These are phyloP conservation scores for Vanacampus margaritifer DNA, from an alignment of 2,113 vertebrate species.

Conservation along the genomic window DNA sequence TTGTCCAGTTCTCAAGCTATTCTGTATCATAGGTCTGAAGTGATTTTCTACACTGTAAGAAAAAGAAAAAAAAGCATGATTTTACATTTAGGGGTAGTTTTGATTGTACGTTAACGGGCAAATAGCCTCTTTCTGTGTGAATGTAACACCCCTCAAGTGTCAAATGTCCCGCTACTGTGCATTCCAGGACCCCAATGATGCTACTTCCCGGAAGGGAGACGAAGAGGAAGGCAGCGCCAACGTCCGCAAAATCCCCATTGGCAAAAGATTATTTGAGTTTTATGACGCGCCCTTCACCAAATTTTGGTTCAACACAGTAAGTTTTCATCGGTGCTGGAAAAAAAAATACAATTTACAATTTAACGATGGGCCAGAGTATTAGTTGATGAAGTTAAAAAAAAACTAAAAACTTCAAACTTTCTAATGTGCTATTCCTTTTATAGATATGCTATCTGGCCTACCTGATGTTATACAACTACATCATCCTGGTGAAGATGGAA, in stretches of 20 bases:
- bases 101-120: too few relatives aligned
- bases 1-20: too few relatives aligned
- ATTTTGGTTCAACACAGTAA: slow-evolving; percentile 99
- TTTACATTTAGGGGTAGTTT: too few relatives aligned
- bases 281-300: slow-evolving; percentile 97
- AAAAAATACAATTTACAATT: too few relatives aligned
- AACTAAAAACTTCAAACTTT: not conserved
- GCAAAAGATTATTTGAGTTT: slow-evolving; percentile 91
- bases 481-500: slow-evolving; percentile 96
- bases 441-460: slow-evolving; percentile 93
- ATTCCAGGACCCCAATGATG: slow-evolving; percentile 81
- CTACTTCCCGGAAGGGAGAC: slow-evolving; percentile 85
- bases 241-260: slow-evolving; percentile 84
- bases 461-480: slow-evolving; percentile 93
- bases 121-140: not conserved
- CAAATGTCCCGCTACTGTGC: not conserved
- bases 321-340: slow-evolving; percentile 22
- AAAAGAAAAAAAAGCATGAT: too few relatives aligned
- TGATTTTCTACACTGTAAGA: too few relatives aligned
- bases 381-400: not conserved
- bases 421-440: not conserved
- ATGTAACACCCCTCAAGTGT: not conserved
- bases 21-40: too few relatives aligned
- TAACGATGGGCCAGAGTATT: not conserved
- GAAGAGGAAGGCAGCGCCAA: slow-evolving; percentile 89